Evolutionary conservation across 2,113 vertebrate genomes (phyloP), one percentile per base, ranked within the genome.

Genomic region (Urocitellus parryii): DNA sequence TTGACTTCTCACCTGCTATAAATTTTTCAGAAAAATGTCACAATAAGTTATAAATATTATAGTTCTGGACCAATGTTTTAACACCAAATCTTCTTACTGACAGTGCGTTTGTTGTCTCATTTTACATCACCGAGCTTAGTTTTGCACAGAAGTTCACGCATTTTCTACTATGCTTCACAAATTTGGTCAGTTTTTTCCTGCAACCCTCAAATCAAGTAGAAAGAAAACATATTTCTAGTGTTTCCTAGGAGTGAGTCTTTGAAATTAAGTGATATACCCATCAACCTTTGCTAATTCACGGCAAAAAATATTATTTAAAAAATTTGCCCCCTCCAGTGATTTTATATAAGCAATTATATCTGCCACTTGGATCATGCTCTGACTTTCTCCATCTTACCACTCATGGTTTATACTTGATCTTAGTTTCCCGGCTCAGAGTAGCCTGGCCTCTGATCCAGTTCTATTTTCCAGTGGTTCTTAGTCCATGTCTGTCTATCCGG

Each of bases 1-100:
- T 16, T 93, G 76, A 89, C 45, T 93, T 93, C 72, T 95, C 48
- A 90, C 56, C 83, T 45, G 53, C 51, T 92, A 72, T 84, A 79
- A 48, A 73, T 72, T 97, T 96, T 94, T 92, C 58, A 92, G 84
- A 73, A 88, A 95, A 84, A 39, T 63, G 51, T 95, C 65, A 73
- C 0, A 5, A 67, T 61, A 77, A 12, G 25, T 95, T 89, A 32
- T 79, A 94, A 93, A 78, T 72, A 91, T 81, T 85, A 48, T 27
- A 61, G 42, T 67, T 95, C 37, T 72, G 51, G 56, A 77, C 29
- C 8, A 45, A 32, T 92, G 58, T 87, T 94, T 80, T 87, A 92
- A 84, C 88, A 92, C 29, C 65, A 67, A 51, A 73, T 61, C 12
- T 81, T 20, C 77, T 90, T 39, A 24, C 70, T 65, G 42, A 77